Conservation (phyloP, 2,797 vertebrate species). For the Fratercula arctica region DNA sequence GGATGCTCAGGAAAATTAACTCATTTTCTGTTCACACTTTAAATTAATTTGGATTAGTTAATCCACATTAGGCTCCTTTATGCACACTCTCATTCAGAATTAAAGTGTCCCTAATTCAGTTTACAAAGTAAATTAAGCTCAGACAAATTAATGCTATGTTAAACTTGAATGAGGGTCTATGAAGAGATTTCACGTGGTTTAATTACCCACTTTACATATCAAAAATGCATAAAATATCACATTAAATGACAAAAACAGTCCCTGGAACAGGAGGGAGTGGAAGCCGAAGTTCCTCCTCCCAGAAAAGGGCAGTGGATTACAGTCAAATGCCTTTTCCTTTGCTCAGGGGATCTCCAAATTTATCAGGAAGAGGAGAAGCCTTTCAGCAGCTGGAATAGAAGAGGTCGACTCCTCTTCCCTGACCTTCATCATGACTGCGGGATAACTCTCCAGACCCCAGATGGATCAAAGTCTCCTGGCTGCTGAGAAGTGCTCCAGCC, state of each 20-base stretch:
- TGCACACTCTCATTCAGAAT: conserved; percentile 31
- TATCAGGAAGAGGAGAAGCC: neutral
- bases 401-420: neutral
- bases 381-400: neutral
- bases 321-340: neutral
- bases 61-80: conserved; percentile 53
- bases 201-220: conserved; percentile 57
- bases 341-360: neutral
- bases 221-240: conserved; percentile 50
- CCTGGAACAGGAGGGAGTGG: neutral
- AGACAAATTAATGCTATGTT: conserved; percentile 38
- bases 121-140: conserved; percentile 58
- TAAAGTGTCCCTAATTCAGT: conserved; percentile 39
- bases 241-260: conserved; percentile 23
- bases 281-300: neutral
- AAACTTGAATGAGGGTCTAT: conserved; percentile 44
- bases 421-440: neutral
- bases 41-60: conserved; percentile 62
- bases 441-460: neutral
- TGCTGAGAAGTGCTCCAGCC: neutral
- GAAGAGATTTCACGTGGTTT: conserved; percentile 54
- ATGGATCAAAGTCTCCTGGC: neutral
- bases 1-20: neutral
- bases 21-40: conserved; percentile 11
- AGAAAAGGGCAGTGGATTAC: neutral